Evolutionary conservation across 2,888 invertebrate species (phyloP).

Genomic region (Magallana nippona): DNA sequence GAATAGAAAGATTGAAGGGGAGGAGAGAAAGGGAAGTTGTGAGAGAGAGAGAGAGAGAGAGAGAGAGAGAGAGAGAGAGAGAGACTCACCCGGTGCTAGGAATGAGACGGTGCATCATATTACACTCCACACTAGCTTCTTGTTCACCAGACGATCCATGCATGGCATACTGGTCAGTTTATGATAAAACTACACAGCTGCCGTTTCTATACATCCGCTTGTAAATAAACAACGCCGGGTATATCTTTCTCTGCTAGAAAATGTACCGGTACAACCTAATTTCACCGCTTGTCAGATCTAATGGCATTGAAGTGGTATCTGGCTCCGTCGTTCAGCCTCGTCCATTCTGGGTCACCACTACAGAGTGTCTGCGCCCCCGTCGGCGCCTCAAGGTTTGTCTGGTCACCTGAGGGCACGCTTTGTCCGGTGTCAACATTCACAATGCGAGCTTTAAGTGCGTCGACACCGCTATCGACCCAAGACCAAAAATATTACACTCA

Average conservation of each 20-base stretch:
- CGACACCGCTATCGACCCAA: not conserved
- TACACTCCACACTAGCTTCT: not conserved
- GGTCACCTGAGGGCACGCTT: constrained; percentile 28
- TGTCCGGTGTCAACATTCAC: constrained; percentile 6
- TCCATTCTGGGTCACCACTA: not conserved
- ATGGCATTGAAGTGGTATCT: too few species aligned
- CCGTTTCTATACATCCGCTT: too few species aligned
- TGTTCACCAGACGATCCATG: too few species aligned
- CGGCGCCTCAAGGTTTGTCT: not conserved
- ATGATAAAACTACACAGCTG: not conserved
- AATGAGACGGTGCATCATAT: not conserved
- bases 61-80: constrained; percentile 10
- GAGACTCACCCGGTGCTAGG: not conserved
- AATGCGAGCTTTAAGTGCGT: not conserved
- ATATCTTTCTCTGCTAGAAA: too few species aligned
- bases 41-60: not conserved
- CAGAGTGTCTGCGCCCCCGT: not conserved
- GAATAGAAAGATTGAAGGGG: not conserved
- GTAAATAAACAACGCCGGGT: too few species aligned
- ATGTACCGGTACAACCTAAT: too few species aligned
- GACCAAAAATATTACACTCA: not conserved
- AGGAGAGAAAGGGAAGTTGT: constrained; percentile 15
- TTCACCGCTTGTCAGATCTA: too few species aligned
- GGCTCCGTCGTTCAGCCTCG: not conserved
- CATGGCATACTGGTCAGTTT: not conserved